These are phyloP conservation scores for Mechanitis messenoides DNA, from an alignment of 2,888 invertebrate species.

Conservation along the genomic window DNA sequence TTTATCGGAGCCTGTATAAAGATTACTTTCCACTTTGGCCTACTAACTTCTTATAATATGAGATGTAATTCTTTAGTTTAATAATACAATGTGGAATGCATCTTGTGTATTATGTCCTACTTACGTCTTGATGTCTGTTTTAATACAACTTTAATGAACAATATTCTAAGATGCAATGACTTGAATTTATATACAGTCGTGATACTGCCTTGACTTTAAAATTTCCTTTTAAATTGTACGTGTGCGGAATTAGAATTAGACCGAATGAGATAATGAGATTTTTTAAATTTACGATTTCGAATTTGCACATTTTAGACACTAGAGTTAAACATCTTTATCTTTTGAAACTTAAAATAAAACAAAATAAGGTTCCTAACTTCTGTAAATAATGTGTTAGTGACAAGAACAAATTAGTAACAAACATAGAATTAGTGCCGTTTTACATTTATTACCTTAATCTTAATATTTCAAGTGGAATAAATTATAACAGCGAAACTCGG, in stretches of 20 bases:
- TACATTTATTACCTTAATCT: neutral
- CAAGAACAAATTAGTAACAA: constrained; percentile 1
- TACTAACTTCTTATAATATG: neutral
- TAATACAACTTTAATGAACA: constrained; percentile 18
- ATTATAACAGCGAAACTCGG: no score
- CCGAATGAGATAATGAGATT: neutral
- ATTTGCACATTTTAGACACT: neutral
- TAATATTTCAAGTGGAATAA: neutral
- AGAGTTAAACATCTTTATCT: neutral
- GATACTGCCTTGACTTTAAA: constrained; percentile 26
- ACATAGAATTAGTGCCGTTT: neutral
- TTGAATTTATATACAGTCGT: constrained; percentile 27
- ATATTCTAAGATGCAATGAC: constrained; percentile 27
- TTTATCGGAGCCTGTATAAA: constrained; percentile 3
- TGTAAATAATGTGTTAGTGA: neutral
- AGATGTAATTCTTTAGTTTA: neutral
- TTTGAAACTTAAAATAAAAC: neutral
- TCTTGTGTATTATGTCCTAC: neutral
- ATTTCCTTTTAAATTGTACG: constrained; percentile 26
- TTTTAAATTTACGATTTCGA: constrained; percentile 2
- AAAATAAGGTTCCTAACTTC: neutral
- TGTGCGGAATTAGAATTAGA: constrained; percentile 17
- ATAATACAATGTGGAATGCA: neutral
- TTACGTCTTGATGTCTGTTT: neutral
- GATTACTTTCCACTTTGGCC: constrained; percentile 5